Evolutionary conservation across 1,140 invertebrate species (phyloP), one percentile per base, ranked within the genome.

Genomic region (Aricia agestis): DNA sequence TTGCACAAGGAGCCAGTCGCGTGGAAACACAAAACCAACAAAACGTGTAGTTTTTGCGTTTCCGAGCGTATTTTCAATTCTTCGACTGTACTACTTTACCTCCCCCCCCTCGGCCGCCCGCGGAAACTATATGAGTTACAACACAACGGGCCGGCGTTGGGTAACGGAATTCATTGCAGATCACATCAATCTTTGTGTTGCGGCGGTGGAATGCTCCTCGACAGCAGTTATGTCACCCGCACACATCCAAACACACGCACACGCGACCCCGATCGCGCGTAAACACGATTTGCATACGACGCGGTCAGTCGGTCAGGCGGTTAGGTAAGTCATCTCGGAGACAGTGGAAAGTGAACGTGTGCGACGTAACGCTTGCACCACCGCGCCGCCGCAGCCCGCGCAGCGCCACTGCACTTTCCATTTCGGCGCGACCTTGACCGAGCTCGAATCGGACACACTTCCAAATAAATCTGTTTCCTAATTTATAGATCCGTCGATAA

Each of bases 271-370:
- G 36, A 36, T 36, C 45, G 25, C 25, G 25, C 25, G 45, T 52
- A 52, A 52, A 52, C 45, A 52, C 45, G 45, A 52, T 52, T 52
- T 52, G 45, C 45, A 52, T 52, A 52, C 45, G 45, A 52, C 45
- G 67, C 68, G 71, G 71, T 68, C 68, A 72, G 58, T 70, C 59
- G 68, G 74, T 70, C 71, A 70, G 18, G 42, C 67, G 45, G 70
- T 70, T 70, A 72, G 61, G 66, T 72, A 70, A 75, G n/a, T 67
- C 42, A 31, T 68, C 69, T 66, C 67, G 74, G 70, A 75, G 36
- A 58, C 74, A 65, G 72, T 74, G 52, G 76, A 77, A 75, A 77
- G 74, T 75, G 71, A 77, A 71, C 45, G 70, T 76, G 69, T 78
- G 74, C 72, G 76, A 66, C 74, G 71, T 73, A 25, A 77, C 75